Percentiles rank a stretch among this genome's conserved stretches.
Evolutionary conservation across 2,797 vertebrate genomes (phyloP).

Genomic region (Aeoliscus strigatus): DNA sequence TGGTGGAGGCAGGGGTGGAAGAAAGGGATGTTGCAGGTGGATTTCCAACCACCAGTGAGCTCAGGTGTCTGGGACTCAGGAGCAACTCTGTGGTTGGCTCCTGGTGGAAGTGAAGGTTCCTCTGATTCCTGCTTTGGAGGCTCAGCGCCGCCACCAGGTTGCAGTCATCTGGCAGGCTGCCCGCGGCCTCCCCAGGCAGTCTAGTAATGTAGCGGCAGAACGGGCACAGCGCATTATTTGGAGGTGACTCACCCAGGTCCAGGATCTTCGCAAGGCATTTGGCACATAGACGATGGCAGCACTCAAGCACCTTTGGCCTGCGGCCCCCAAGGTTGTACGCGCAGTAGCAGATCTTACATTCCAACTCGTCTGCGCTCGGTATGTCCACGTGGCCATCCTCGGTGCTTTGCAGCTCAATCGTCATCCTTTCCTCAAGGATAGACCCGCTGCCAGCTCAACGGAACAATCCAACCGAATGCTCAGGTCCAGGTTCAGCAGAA

Average conservation of each 20-base stretch:
- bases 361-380: slow-evolving; percentile 79
- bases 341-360: slow-evolving; percentile 97
- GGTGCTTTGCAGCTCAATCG: slow-evolving; percentile 32
- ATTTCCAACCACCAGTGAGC: slow-evolving; percentile 79
- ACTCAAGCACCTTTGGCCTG: slow-evolving; percentile 88
- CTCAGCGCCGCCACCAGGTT: slow-evolving; percentile 82
- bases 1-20: slow-evolving; percentile 57
- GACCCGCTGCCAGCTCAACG: slow-evolving; percentile 10
- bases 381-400: slow-evolving; percentile 49
- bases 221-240: slow-evolving; percentile 83
- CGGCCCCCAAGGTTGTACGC: slow-evolving; percentile 79
- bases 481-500: slow-evolving; percentile 16
- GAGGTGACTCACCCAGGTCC: slow-evolving; percentile 84
- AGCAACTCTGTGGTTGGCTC: slow-evolving; percentile 81
- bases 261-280: slow-evolving; percentile 91
- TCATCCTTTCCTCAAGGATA: slow-evolving; percentile 22
- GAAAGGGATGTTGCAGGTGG: slow-evolving; percentile 34
- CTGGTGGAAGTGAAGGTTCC: slow-evolving; percentile 69
- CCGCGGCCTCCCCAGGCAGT: slow-evolving; percentile 78
- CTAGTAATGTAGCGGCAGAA: slow-evolving; percentile 89
- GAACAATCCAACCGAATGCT: slow-evolving; percentile 5
- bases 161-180: slow-evolving; percentile 86
- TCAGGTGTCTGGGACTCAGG: slow-evolving; percentile 82
- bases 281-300: slow-evolving; percentile 90
- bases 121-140: slow-evolving; percentile 79